Evolutionary conservation across 2,797 vertebrate genomes (phyloP), one percentile per base, ranked within the genome.

Genomic region (Aselliscus stoliczkanus): DNA sequence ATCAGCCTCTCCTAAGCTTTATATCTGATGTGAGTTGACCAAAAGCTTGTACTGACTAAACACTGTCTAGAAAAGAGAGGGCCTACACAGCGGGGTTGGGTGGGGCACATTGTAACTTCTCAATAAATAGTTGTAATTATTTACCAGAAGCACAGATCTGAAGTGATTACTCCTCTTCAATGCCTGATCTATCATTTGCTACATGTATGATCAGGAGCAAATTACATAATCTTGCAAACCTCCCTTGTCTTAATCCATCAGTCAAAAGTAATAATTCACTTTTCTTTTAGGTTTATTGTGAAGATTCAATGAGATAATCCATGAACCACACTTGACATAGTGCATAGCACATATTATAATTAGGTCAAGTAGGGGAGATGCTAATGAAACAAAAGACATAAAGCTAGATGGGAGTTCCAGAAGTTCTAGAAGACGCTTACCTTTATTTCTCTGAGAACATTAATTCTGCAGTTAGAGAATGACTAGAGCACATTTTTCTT

Each of bases 31-130:
- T 44, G 42, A 93, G 79, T 73, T 52, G 2, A 39, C 4, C 56
- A 44, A 60, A 87, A 84, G 56, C 20, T 67, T 37, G 11, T 56
- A 75, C 2, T 64, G 42, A 67, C 54, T 29, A 58, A 52, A 75
- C 2, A 37, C 20, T 94, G 10, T 69, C 11, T 72, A 83, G 58
- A 83, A 94, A 87, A 83, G 4, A 69, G 27, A 73, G 4, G 21
- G 4, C 5, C 10, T 34, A 15, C 21, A 3, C 0, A 1, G 23
- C 1, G 23, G 58, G 4, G 4, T 4, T 14, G 8, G 4, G 0
- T 27, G 2, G 1, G 20, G 12, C 12, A 50, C 18, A 75, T 1
- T 69, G n/a, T 15, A 58, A 79, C 47, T 14, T 50, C 47, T 50
- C 47, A 50, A 50, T 50, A 50, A 50, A 50, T 50, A 50, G 47